A percentile compares a stretch with the other conserved stretches of the same genome.
phyloP scores from a whole-genome alignment of 1,140 invertebrate genomes.

The Arion vulgaris region DNA sequence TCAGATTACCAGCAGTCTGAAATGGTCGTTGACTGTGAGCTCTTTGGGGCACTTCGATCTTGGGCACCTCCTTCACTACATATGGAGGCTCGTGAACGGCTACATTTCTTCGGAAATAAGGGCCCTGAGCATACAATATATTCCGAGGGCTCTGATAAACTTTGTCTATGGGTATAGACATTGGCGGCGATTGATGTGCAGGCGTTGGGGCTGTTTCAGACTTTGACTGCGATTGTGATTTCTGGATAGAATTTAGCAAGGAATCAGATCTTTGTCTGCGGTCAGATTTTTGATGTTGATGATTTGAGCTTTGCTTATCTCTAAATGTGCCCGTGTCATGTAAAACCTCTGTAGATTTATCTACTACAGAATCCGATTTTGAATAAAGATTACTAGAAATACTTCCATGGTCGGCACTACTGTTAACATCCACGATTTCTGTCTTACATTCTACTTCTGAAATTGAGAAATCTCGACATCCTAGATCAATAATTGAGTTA shows the following conservation, averaged over 20 bases:
- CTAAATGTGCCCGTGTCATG: background rate
- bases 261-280: background rate
- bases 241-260: background rate
- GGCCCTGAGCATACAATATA: constrained; percentile 4
- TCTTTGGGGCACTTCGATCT: background rate
- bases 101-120: constrained; percentile 24
- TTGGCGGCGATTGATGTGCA: constrained; percentile 28
- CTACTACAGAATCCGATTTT: background rate
- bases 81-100: constrained; percentile 36
- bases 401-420: background rate
- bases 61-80: background rate
- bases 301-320: background rate
- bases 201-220: background rate
- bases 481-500: background rate
- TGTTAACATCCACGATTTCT: background rate
- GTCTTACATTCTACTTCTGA: background rate
- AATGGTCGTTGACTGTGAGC: constrained; percentile 47
- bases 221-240: background rate
- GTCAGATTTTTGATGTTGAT: background rate
- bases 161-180: background rate
- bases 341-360: background rate
- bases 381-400: background rate
- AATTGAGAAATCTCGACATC: background rate
- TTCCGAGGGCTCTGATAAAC: background rate
- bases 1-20: constrained; percentile 40